Evolutionary conservation across 2,888 invertebrate genomes (phyloP).

Genomic region (Stenotaenia linearis): DNA sequence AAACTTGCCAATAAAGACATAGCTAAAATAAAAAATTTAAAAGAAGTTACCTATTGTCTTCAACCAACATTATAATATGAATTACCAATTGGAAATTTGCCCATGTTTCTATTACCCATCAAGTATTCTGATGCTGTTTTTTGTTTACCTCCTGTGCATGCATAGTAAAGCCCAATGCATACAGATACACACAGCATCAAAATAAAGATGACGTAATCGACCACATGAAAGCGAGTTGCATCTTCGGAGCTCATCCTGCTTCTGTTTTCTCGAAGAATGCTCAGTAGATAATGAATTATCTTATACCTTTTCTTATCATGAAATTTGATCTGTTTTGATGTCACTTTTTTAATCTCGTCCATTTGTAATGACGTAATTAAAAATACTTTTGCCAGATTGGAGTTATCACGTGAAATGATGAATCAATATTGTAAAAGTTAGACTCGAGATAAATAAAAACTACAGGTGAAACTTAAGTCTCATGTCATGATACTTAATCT

Average conservation of each 20-base stretch:
- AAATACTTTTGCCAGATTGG: no score
- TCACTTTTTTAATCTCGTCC: no score
- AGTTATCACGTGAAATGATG: no score
- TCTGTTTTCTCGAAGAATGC: no score
- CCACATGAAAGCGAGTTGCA: slow-evolving; percentile 14
- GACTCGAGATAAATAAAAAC: no score
- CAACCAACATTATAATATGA: no score
- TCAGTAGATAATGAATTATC: no score
- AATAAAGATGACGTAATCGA: slow-evolving; percentile 28
- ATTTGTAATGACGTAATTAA: no score
- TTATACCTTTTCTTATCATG: background rate
- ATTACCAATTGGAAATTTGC: slow-evolving; percentile 69
- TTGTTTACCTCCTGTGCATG: slow-evolving; percentile 58
- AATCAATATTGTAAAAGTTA: no score
- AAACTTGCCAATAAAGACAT: slow-evolving; percentile 85
- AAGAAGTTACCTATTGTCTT: no score
- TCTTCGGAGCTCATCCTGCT: background rate
- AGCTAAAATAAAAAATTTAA: slow-evolving; percentile 51
- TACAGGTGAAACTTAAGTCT: no score
- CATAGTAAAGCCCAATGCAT: slow-evolving; percentile 14
- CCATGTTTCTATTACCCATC: slow-evolving; percentile 75
- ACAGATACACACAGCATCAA: slow-evolving; percentile 27
- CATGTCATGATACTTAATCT: no score
- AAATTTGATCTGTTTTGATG: background rate
- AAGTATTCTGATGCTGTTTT: slow-evolving; percentile 70